Conservation (phyloP, 2,888 invertebrate species). For the Callyntrura guangdongensis region DNA sequence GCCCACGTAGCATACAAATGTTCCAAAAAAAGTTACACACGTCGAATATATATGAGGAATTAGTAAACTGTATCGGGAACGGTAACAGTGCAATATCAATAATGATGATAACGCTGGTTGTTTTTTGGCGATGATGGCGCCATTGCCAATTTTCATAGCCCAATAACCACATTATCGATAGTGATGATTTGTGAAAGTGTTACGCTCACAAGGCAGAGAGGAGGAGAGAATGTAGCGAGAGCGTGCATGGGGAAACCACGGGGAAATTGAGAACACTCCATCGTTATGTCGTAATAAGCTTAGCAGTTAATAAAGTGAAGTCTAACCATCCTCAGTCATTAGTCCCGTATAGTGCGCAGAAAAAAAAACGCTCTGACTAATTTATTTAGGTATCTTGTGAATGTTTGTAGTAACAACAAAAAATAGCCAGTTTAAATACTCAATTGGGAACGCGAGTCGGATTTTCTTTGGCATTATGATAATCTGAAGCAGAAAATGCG, state of each 20-base stretch:
- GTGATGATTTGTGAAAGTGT: constrained; percentile 30
- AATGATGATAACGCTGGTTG: neutral
- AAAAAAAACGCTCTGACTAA: constrained; percentile 39
- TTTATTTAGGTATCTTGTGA: constrained; percentile 60
- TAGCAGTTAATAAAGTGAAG: neutral
- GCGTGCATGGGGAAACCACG: neutral
- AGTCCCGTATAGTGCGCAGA: neutral
- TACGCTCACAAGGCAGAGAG: neutral
- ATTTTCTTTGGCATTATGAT: no score
- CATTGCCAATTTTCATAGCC: constrained; percentile 68
- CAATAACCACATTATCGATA: constrained; percentile 61
- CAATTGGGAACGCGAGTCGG: no score
- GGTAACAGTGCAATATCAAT: neutral
- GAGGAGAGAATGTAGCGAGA: neutral
- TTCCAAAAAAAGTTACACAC: constrained; percentile 4
- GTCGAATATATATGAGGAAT: constrained; percentile 10
- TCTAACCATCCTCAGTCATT: neutral
- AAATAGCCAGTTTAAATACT: no score
- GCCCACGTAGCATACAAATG: neutral
- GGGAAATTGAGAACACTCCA: neutral
- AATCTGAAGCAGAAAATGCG: no score
- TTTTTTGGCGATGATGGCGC: neutral
- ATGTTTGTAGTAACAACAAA: neutral
- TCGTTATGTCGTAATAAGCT: neutral
- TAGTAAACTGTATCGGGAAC: neutral